Evolutionary conservation across 2,797 vertebrate species (phyloP), one percentile per base, ranked within the genome.

Genomic region (Danio tinwini): DNA sequence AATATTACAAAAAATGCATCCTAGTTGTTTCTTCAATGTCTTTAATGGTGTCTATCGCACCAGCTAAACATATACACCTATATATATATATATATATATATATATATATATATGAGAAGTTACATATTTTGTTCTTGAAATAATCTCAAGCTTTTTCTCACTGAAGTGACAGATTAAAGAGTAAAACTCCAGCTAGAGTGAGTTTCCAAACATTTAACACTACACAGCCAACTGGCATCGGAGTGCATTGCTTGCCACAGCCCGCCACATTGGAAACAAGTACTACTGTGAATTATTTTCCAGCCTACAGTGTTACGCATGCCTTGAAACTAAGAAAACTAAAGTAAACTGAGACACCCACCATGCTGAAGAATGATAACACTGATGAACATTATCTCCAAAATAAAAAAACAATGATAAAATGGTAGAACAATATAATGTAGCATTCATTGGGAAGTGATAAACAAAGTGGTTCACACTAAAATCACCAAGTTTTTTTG

Each of bases 301-400:
- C 67, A 85, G 72, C 39, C 80, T 58, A 58, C 69, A 74, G 68
- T 55, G 80, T 83, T 85, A 58, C 70, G 58, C 79, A 86, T 85
- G 81, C 80, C 76, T 86, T 82, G 67, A 79, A 82, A 82, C 73
- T 76, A 72, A 42, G 62, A 71, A 79, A 78, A 62, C 49, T 21
- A 17, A 62, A 59, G 68, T 82, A 71, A 56, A 72, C 42, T 44
- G 74, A 85, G 55, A 84, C 65, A 80, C 72, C 50, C 76, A 76
- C 53, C 53, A 4, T 72, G 76, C 74, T 82, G 65, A 75, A 83
- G 79, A 86, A 83, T 85, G 76, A 85, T 71, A 85, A 85, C 83
- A 85, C 69, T 62, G 83, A 78, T 59, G 44, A 83, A 82, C 68
- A 63, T 62, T 82, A 81, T 81, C 68, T 69, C 67, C 58, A 67